Evolutionary conservation across 2,888 invertebrate species (phyloP), one percentile per base, ranked within the genome.

Genomic region (Tenthredo amoena): DNA sequence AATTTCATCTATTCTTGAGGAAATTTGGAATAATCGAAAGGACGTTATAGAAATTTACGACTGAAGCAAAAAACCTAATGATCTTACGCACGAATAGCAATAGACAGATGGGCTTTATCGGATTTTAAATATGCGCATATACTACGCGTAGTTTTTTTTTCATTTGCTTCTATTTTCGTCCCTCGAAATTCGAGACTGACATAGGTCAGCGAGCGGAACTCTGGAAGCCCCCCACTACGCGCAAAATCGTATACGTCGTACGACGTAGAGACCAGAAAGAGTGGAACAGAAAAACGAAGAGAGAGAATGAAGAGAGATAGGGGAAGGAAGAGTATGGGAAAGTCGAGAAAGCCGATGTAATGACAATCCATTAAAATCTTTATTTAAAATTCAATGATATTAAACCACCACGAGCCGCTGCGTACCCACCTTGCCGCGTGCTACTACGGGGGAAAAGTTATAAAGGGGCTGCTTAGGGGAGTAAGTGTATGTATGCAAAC

Each of bases 291-390:
- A 34, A 34, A 77, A 55, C 26, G 5, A 76, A 50, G 15, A 9
- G 12, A 74, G 43, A 40, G 9, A 74, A 12, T 21, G 26, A 43
- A 76, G 18, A 40, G 34, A 34, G 55, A 9, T 5, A 18, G 31
- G 34, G 6, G 50, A 34, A 34, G 7, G 31, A 50, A 55, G 37
- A 37, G 40, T 68, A 31, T 50, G 40, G 43, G 68, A 21, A 43
- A 81, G 77, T 10, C 55, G 77, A 77, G 37, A 43, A 58, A 81
- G 47, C 81, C 65, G 83, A 83, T 83, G 87, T 89, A 90, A 90
- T 86, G 89, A 89, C 89, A 87, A 88, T 88, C 90, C 90, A 89
- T 90, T 90, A 89, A 89, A 88, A 88, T 87, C 89, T 87, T 88
- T 88, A 88, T 89, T 88, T 89, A 90, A 90, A 90, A 90, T 90